Base-by-base conservation (phyloP, 2,113 vertebrate genomes). In the Verasper variegatus region DNA sequence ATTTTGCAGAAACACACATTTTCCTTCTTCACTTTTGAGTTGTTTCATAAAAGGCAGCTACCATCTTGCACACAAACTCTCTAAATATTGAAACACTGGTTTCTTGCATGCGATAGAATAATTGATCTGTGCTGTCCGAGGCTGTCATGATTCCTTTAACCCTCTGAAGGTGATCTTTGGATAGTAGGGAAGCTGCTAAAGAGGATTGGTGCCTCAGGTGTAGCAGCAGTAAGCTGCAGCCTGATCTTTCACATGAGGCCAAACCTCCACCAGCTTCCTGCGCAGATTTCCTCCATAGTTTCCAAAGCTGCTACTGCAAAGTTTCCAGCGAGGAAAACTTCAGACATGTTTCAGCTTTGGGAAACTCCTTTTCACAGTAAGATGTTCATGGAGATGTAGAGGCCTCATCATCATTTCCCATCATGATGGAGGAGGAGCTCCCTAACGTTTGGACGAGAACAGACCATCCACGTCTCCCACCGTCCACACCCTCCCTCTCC, bases 151-250 rank as follows among this genome's bases (percentile, higher is more conserved):
- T 63, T 79, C 31, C 40, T 74, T 86, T 74, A 87, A 86, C 67
- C 80, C 24, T 63, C 40, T 78, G 71, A 71, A 88, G 86, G 76
- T 83, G 80, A 85, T 88, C 76, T 86, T 76, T 90, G 73, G 78
- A 83, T 85, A 82, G 73, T 21, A 26, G 51, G 9, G 70, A 73
- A 60, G 65, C 13, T 62, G 62, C 74, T 71, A 85, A 82, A 92
- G 76, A 85, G 86, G 91, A 88, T 90, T 83, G 81, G 21, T 65
- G 64, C 60, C 76, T 76, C 78, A 74, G 82, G 65, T 86, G 72
- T 18, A 58, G 57, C 64, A 3, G 59, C 62, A 17, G 17, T 88
- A 85, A 76, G 86, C 81, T 71, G 56, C 62, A 49, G 57, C 45
- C 70, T 82, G 76, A 82, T 68, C 67, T 58, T 10, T 60, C 47